Base-by-base conservation (phyloP, 2,797 vertebrate species). In the Diplodus sargus region DNA sequence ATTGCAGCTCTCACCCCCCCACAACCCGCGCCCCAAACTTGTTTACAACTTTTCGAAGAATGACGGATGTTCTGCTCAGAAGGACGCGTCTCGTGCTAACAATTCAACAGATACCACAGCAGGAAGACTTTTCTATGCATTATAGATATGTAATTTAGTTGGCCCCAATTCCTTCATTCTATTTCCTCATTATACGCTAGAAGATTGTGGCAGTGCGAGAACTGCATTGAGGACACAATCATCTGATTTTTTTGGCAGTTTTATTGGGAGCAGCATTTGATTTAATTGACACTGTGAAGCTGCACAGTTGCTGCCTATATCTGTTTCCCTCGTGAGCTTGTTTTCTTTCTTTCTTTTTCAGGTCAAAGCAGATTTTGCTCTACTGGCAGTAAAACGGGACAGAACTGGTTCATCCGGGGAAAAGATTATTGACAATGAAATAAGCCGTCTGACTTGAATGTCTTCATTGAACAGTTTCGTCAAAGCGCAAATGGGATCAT, bases 331-430 rank as follows among this genome's bases (percentile, higher is more conserved):
- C 43, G 34, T 61, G 69, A 76, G 57, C 51, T 52, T 58, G 45
- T 70, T 15, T 28, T 56, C 15, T 22, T 17, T 22, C 2, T 48
- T 28, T 25, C 15, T 39, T 30, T 76, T 59, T 22, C n/a, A 63
- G 57, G 73, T 74, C 74, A 76, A 45, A 52, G 18, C 42, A 16
- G 48, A 77, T 61, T 61, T 30, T 54, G 11, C 53, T 73, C 49
- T 11, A 9, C 15, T n/a, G 25, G 39, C 47, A 58, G 25, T 39
- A 63, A 73, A 61, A 76, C 60, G 17, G 28, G n/a, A 70, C 25
- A 74, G 23, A 79, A 30, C 22, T 4, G 5, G 28, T 6, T 10
- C 22, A 34, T 60, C 28, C 34, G 6, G 53, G 58, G 63, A 39
- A 57, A 74, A 48, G 39, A 39, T 25, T 58, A 59, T 47, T 61